phyloP scores from a whole-genome alignment of 2,797 vertebrate genomes.

The Enteromius viviparus region DNA sequence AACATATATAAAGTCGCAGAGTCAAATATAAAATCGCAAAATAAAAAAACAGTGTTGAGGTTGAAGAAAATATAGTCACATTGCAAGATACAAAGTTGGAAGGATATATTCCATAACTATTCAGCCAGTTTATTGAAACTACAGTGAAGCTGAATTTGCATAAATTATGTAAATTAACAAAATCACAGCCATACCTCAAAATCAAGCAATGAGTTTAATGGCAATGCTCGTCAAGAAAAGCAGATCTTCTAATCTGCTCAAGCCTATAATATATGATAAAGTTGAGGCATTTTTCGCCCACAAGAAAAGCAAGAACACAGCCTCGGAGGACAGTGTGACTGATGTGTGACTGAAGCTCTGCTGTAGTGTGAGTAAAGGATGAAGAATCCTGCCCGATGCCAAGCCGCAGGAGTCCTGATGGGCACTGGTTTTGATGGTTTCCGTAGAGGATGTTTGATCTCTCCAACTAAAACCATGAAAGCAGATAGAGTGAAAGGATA shows the following conservation, averaged over 20 bases:
- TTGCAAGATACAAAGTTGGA: background rate
- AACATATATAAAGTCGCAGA: background rate
- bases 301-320: constrained; percentile 47
- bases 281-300: background rate
- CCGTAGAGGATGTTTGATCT: constrained; percentile 39
- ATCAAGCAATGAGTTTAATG: constrained; percentile 10
- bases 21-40: background rate
- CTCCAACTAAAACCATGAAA: constrained; percentile 5
- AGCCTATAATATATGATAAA: constrained; percentile 3
- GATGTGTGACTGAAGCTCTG: constrained; percentile 45
- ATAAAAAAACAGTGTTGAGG: background rate
- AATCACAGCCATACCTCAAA: background rate
- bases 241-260: constrained; percentile 25
- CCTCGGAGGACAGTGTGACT: constrained; percentile 43
- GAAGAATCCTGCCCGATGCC: constrained; percentile 36
- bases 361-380: constrained; percentile 35
- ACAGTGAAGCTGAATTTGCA: background rate
- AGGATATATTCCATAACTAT: background rate
- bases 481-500: background rate
- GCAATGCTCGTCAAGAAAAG: constrained; percentile 16
- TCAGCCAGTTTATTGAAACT: background rate
- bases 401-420: constrained; percentile 35
- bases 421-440: constrained; percentile 39
- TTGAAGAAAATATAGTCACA: background rate
- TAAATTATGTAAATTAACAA: background rate